Evolutionary conservation across 2,888 invertebrate genomes (phyloP), one percentile per base, ranked within the genome.

Genomic region (Hydrotaea diabolus): DNA sequence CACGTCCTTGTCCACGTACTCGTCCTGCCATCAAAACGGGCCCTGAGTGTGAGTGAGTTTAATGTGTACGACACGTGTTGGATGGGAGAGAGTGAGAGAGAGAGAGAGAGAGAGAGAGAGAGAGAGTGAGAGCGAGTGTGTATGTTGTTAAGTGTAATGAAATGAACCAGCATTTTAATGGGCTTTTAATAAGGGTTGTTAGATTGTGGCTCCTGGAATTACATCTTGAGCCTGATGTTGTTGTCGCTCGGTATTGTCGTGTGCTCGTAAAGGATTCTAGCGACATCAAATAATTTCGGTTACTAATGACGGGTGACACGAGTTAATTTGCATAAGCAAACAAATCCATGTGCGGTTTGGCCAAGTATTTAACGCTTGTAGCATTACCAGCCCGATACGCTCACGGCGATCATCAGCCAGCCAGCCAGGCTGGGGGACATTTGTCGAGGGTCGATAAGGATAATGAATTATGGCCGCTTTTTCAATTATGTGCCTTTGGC

Each of bases 301-400:
- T 49, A 39, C 17, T 49, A 72, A 62, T 57, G 64, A 80, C 36
- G 73, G 57, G 57, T 77, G 83, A 77, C 66, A 80, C 43, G 46
- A 53, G 77, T 73, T 73, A 83, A 83, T 83, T 83, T 77, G 66
- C 80, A 74, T 83, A 62, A 49, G 72, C 66, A 57, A 72, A 57
- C 39, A 79, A 31, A 76, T 43, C 19, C 59, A 9, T 73, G 26
- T 79, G 79, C 59, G 76, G 79, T 69, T 53, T 46, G 13, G 43
- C 21, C 15, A 4, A 31, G 7, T 7, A 31, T 31, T 31, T 31
- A 17, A 39, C 23, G 9, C 19, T 21, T 9, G 55, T 19, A 21
- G 21, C 21, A 9, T 13, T 31, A 31, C 3, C 31, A 31, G 31
- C 31, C 49, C 1, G n/a, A 13, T 15, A 49, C 39, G 7, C 49